Percentiles rank a stretch among this genome's conserved stretches.
Conservation (phyloP, 2,888 invertebrate genomes). For the Linyphia triangularis region DNA sequence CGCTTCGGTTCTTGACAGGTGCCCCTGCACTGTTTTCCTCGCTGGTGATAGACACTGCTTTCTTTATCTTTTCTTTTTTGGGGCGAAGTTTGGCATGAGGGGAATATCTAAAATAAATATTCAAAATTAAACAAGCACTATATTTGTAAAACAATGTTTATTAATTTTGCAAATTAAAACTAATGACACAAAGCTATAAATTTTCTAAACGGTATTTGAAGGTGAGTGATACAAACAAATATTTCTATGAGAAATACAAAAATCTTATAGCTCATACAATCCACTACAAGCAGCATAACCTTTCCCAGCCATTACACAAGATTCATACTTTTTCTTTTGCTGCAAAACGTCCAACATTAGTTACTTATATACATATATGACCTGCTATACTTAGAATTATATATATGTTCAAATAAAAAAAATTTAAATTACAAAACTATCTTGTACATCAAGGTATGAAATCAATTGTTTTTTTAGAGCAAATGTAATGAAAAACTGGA, state of each 20-base stretch:
- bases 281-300: too few species aligned
- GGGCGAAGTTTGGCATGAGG: slow-evolving; percentile 48
- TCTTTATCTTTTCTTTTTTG: slow-evolving; percentile 67
- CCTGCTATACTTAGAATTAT: too few species aligned
- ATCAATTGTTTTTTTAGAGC: too few species aligned
- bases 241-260: background rate
- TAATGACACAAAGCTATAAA: background rate
- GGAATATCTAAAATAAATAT: slow-evolving; percentile 30
- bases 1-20: slow-evolving; percentile 67
- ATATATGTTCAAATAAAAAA: too few species aligned
- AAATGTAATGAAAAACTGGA: too few species aligned
- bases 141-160: background rate
- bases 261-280: too few species aligned
- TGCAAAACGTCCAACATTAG: too few species aligned
- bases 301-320: too few species aligned
- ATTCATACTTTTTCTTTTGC: too few species aligned
- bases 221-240: background rate
- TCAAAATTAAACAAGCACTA: background rate
- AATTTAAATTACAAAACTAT: too few species aligned
- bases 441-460: too few species aligned
- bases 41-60: slow-evolving; percentile 55
- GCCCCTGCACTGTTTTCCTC: slow-evolving; percentile 21
- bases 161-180: background rate
- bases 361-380: too few species aligned
- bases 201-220: background rate